Evolutionary conservation across 30 jellyfish, hydroid and myxozoan species (phyloP), one percentile per base, ranked within the genome.

Genomic region (Hydractinia symbiolongicarpus): DNA sequence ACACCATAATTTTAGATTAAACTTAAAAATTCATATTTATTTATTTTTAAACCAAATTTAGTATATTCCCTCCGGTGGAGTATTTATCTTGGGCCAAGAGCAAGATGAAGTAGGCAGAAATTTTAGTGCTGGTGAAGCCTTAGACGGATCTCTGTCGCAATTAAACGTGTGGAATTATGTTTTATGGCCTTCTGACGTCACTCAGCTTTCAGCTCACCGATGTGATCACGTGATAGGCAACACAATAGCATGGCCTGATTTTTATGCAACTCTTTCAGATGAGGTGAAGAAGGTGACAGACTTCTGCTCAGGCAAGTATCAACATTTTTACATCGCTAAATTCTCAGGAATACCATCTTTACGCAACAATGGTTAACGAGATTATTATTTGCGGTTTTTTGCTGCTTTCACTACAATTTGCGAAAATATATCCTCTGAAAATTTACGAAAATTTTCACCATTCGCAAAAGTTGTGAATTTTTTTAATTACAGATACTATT

Each of bases 31-130:
- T 58, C 19, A 58, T 58, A 0, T 58, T 58, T 3, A 58, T 58
- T 16, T 3, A 58, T 58, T 58, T 58, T 58, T 16, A 58, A 11
- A 16, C 69, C 19, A 11, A 10, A 54, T 56, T 77, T 77, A 79
- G 87, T 62, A 53, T 66, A 81, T 87, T 58, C 88, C 92, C 62
- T 78, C 94, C 16, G 91, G 86, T 76, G 98, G 98, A 52, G 62
- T 60, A 81, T 88, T 93, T 75, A 74, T 93, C 8, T 81, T 93
- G 8, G 98, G 98, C 14, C 98, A 93, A 88, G 98, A 93, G 58
- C 98, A 93, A 78, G 98, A 93, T 71, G 98, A 93, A 77, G 95
- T 93, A 50, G 98, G 98, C 53, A 76, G 98, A 55, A 93, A 93
- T 66, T 93, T 93, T 86, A 93, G 98, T 87, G 84, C 93, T 67